phyloP scores from a whole-genome alignment of 2,113 vertebrate genomes.

The Callaeas wilsoni region DNA sequence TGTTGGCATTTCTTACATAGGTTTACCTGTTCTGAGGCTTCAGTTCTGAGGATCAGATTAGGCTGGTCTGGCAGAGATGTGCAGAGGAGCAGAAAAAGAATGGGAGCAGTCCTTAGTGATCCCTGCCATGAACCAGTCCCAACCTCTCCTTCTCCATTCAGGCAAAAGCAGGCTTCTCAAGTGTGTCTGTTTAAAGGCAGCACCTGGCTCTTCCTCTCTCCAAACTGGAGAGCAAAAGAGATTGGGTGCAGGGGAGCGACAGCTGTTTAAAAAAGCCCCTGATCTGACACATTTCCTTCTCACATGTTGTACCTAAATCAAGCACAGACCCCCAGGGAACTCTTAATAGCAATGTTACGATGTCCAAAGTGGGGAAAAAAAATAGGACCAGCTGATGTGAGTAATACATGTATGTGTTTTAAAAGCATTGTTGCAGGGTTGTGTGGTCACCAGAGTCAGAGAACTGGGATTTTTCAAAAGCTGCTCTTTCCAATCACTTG shows the following conservation, averaged over 20 bases:
- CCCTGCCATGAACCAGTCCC: rapidly evolving
- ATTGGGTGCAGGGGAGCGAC: rapidly evolving
- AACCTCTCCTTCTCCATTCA: not conserved
- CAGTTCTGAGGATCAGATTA: not conserved
- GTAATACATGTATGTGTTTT: not conserved
- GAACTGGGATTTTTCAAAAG: not conserved
- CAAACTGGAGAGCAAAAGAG: not conserved
- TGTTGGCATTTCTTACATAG: not conserved
- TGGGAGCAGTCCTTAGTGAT: not conserved
- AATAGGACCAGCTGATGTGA: not conserved
- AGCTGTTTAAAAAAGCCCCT: not conserved
- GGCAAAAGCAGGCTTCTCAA: not conserved
- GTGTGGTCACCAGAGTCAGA: constrained; percentile 4
- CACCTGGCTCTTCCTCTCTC: not conserved
- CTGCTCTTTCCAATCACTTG: constrained; percentile 24
- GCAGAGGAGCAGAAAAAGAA: not conserved
- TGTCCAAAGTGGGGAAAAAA: not conserved
- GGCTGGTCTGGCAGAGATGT: not conserved
- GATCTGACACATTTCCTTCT: not conserved
- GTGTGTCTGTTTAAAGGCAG: not conserved
- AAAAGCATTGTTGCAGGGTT: not conserved
- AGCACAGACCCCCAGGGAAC: not conserved
- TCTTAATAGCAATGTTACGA: not conserved
- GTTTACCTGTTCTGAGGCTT: constrained; percentile 10
- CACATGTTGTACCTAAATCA: not conserved